A percentile compares a stretch with the other conserved stretches of the same genome.
Evolutionary conservation across 2,797 vertebrate species (phyloP).

Genomic region (Protonibea diacanthus): DNA sequence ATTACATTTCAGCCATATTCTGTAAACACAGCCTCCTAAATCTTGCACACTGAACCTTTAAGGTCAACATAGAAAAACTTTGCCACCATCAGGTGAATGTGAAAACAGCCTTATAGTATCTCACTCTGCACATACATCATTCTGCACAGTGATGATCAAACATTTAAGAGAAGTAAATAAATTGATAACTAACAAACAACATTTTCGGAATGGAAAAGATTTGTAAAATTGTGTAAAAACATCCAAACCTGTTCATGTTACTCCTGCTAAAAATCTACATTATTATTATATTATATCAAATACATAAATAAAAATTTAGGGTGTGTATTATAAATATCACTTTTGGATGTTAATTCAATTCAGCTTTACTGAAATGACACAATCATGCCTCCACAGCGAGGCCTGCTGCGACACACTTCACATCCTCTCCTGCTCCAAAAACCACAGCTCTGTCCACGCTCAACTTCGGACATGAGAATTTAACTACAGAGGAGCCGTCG

Average conservation of each 20-base stretch:
- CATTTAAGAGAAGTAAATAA: too few species aligned
- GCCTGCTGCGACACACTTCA: slow-evolving; percentile 11
- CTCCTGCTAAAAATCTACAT: neutral
- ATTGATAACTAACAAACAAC: too few species aligned
- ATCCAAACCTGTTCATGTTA: neutral
- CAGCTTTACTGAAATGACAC: neutral
- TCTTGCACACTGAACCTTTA: too few species aligned
- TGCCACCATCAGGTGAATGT: neutral
- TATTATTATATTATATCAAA: neutral
- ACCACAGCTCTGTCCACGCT: neutral
- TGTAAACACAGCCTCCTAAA: too few species aligned
- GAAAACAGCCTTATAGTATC: neutral
- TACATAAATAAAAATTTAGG: neutral
- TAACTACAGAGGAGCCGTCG: slow-evolving; percentile 9
- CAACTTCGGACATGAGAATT: slow-evolving; percentile 2
- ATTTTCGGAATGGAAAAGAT: neutral
- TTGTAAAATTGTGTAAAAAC: slow-evolving; percentile 4
- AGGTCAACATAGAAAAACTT: too few species aligned
- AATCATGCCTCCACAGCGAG: slow-evolving; percentile 14
- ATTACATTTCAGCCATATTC: too few species aligned
- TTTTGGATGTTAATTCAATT: slow-evolving; percentile 7
- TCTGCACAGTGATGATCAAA: too few species aligned
- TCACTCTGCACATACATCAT: too few species aligned
- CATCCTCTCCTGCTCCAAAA: slow-evolving; percentile 21
- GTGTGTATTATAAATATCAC: neutral